Conservation (phyloP, 2,113 vertebrate genomes). For the Oxyura jamaicensis region DNA sequence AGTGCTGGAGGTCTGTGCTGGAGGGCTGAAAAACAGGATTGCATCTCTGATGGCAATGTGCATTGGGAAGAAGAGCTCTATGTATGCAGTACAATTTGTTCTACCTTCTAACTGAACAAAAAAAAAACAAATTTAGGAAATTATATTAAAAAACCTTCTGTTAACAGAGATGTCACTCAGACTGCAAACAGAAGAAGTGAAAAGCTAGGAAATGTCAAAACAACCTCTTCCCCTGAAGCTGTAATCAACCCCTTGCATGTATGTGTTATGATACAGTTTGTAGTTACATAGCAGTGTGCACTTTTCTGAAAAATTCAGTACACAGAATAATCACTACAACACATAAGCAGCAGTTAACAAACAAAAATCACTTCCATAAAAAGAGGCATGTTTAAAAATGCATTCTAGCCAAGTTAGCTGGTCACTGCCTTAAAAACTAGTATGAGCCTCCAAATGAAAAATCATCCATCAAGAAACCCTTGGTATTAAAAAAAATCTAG, state of each 20-base stretch:
- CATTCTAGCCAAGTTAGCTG: background rate
- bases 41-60: background rate
- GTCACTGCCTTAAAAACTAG: background rate
- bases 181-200: slow-evolving; percentile 12
- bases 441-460: background rate
- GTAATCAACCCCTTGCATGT: background rate
- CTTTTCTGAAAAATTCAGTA: background rate
- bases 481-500: background rate
- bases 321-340: background rate
- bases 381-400: background rate
- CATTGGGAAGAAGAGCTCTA: background rate
- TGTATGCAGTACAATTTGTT: background rate
- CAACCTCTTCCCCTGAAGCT: background rate
- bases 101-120: background rate
- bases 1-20: background rate
- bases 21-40: background rate
- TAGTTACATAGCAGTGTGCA: background rate
- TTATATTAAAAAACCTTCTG: background rate
- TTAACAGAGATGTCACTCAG: background rate
- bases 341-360: background rate
- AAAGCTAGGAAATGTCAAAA: slow-evolving; percentile 7
- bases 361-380: background rate
- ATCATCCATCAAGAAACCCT: background rate
- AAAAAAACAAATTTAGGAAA: background rate
- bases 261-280: background rate